Conservation (phyloP, 2,797 vertebrate species). For the Mus spretus region DNA sequence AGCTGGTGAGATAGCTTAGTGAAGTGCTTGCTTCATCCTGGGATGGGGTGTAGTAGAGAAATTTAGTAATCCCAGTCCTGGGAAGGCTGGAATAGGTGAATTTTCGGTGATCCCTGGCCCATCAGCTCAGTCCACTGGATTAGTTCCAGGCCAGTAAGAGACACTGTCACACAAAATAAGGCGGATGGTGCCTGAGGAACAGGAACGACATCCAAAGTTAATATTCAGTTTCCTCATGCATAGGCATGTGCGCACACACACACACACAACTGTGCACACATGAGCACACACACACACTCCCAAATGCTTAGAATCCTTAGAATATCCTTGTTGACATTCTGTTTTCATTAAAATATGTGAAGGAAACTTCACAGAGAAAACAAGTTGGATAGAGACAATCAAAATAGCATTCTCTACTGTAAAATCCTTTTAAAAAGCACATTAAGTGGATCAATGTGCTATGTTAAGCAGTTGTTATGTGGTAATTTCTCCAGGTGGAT, state of each 20-base stretch:
- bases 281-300: not conserved
- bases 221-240: not conserved
- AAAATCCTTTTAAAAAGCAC: not conserved
- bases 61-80: not conserved
- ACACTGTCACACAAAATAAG: not conserved
- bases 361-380: slow-evolving; percentile 10
- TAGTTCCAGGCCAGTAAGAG: not conserved
- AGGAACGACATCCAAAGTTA: not conserved
- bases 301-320: not conserved
- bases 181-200: not conserved
- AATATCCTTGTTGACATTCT: not conserved
- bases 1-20: not conserved
- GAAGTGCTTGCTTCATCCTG: not conserved
- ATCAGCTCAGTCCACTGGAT: not conserved
- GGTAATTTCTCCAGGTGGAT: slow-evolving; percentile 71
- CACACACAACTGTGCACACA: not conserved
- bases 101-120: not conserved
- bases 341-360: slow-evolving; percentile 36
- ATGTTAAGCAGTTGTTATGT: slow-evolving; percentile 37
- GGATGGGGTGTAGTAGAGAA: not conserved
- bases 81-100: not conserved
- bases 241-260: too few species aligned
- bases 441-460: slow-evolving; percentile 54
- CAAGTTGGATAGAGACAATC: slow-evolving; percentile 15
- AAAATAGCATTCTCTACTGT: slow-evolving; percentile 67